phyloP scores from a whole-genome alignment of 2,113 vertebrate species.

The Ceyx melanurus region DNA sequence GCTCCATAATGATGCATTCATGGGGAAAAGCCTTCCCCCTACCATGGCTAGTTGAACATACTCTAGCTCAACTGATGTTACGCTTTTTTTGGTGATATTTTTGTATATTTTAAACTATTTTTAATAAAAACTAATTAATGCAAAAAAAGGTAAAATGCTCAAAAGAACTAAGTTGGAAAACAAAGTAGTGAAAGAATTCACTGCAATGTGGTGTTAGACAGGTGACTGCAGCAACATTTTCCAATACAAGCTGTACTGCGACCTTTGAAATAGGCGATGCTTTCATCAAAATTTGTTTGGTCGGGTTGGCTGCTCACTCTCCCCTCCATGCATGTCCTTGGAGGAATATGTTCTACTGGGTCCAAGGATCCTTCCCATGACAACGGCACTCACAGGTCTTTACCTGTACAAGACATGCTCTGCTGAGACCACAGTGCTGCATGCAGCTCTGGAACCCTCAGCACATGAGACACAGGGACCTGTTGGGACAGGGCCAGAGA shows the following conservation, averaged over 20 bases:
- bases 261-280: not conserved
- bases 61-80: not conserved
- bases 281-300: not conserved
- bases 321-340: not conserved
- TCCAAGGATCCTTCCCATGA: not conserved
- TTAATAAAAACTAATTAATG: not conserved
- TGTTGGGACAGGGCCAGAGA: too few relatives aligned
- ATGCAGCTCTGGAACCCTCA: too few relatives aligned
- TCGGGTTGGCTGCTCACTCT: not conserved
- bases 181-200: not conserved
- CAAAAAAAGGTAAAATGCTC: not conserved
- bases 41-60: not conserved
- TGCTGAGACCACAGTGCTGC: too few relatives aligned
- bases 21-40: not conserved
- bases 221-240: not conserved
- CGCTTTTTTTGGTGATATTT: not conserved
- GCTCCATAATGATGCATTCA: not conserved
- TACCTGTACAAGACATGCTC: not conserved
- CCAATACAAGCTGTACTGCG: not conserved
- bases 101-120: not conserved
- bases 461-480: too few relatives aligned
- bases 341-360: not conserved
- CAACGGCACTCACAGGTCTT: not conserved
- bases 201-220: accelerated
- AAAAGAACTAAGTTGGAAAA: not conserved